Evolutionary conservation across 2,888 invertebrate genomes (phyloP), one percentile per base, ranked within the genome.

Genomic region (Prosopocoilus inquinatus): DNA sequence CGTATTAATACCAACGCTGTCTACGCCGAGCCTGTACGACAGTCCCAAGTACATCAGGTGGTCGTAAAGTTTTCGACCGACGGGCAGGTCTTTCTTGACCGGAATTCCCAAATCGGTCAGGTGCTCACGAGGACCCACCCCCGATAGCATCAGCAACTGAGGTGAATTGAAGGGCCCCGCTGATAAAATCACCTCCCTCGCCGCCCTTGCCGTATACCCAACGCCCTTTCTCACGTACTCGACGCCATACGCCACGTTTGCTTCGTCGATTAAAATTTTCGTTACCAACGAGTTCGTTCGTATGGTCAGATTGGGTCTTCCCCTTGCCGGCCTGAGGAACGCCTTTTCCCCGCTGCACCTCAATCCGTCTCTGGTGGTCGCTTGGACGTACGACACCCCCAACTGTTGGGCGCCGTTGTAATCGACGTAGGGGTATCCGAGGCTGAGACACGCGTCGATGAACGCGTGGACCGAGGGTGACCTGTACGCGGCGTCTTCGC

Each of bases 81-180:
- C 89, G 61, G 80, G 82, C 8, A 86, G 77, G 68, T 89, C 81
- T 62, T 83, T 75, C 39, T 88, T 72, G 0, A 86, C 80, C 0
- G 82, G 78, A 59, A 89, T 87, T 13, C 80, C 80, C 1, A 84
- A 69, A 2, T 82, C 75, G 57, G 81, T 67, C 48, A 88, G 71
- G 61, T 87, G 85, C 2, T 81, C 73, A 58, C 73, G 78, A 0
- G 87, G 87, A 0, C 87, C 87, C n/a, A 88, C 73, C 2, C 87
- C 87, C 0, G 85, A 84, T 2, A 87, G 73, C 84, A 86, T 84
- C 15, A 87, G 67, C 9, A 94, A 71, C 73, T 94, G 91, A 0
- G 93, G 89, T 0, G 90, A 86, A 74, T 89, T 90, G 59, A 94
- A 85, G 0, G 91, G 84, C 0, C 92, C 85, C 45, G 80, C 84